Conservation (phyloP, 2,888 invertebrate genomes). For the Watsonalla binaria region DNA sequence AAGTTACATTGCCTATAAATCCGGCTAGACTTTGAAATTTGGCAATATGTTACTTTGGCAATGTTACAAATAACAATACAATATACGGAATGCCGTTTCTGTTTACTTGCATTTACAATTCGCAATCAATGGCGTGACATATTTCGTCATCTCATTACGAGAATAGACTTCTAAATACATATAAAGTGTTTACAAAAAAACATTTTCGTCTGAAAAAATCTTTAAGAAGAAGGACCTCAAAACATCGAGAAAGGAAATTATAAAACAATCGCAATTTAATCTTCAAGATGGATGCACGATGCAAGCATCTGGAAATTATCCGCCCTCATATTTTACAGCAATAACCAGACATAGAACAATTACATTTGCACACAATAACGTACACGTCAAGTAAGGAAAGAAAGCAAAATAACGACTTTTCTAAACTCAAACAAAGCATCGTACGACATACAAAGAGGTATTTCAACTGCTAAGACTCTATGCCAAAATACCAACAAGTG, state of each 20-base stretch:
- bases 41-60: constrained; percentile 58
- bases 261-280: constrained; percentile 21
- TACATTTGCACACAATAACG: constrained; percentile 74
- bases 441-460: constrained; percentile 68
- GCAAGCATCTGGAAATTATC: constrained; percentile 33
- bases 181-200: constrained; percentile 30
- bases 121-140: constrained; percentile 27
- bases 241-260: constrained; percentile 16
- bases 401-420: constrained; percentile 67
- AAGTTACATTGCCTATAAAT: constrained; percentile 40
- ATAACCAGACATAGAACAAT: constrained; percentile 63
- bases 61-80: constrained; percentile 29
- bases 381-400: constrained; percentile 59
- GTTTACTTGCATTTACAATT: constrained; percentile 49
- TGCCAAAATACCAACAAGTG: constrained; percentile 66
- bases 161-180: constrained; percentile 15
- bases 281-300: constrained; percentile 27
- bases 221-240: constrained; percentile 17
- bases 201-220: constrained; percentile 12
- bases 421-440: constrained; percentile 73
- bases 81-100: constrained; percentile 45
- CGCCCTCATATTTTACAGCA: constrained; percentile 48
- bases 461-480: constrained; percentile 62
- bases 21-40: constrained; percentile 40
- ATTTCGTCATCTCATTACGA: constrained; percentile 15